Percentiles rank a stretch among this genome's conserved stretches.
phyloP scores from a whole-genome alignment of 2,113 vertebrate species.

The Phodopus roborovskii region DNA sequence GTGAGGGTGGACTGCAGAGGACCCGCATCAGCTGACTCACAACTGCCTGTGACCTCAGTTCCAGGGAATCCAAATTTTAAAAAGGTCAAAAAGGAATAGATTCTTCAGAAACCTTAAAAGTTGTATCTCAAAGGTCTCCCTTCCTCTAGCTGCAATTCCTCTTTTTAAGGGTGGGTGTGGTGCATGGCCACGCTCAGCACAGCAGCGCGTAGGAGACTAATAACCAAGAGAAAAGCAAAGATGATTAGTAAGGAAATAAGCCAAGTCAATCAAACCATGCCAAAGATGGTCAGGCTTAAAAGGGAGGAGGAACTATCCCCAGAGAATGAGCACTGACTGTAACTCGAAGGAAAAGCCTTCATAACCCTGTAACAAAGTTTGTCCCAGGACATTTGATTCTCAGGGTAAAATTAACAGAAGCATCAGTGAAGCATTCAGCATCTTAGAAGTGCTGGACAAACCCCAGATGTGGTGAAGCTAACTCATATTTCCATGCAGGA shows the following conservation, averaged over 20 bases:
- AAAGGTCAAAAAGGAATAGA: background rate
- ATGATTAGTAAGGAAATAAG: background rate
- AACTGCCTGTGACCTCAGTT: background rate
- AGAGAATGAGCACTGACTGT: background rate
- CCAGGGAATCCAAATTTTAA: background rate
- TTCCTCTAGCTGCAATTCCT: background rate
- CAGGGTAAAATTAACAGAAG: background rate
- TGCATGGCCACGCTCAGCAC: background rate
- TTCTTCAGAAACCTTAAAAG: background rate
- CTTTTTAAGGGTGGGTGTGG: background rate
- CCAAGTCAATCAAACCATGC: conserved; percentile 4
- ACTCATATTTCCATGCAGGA: conserved; percentile 3
- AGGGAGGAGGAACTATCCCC: background rate
- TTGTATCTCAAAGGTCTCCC: background rate
- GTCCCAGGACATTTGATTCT: background rate
- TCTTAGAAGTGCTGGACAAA: background rate
- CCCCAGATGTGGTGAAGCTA: background rate
- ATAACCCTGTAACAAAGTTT: background rate
- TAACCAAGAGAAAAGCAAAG: background rate
- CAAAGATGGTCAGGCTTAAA: background rate
- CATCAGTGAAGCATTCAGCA: background rate
- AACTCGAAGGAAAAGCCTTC: background rate
- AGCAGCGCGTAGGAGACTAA: background rate
- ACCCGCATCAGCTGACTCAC: background rate
- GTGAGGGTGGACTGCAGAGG: no score